Evolutionary conservation across 2,113 vertebrate genomes (phyloP).

Genomic region (Pteronura brasiliensis): DNA sequence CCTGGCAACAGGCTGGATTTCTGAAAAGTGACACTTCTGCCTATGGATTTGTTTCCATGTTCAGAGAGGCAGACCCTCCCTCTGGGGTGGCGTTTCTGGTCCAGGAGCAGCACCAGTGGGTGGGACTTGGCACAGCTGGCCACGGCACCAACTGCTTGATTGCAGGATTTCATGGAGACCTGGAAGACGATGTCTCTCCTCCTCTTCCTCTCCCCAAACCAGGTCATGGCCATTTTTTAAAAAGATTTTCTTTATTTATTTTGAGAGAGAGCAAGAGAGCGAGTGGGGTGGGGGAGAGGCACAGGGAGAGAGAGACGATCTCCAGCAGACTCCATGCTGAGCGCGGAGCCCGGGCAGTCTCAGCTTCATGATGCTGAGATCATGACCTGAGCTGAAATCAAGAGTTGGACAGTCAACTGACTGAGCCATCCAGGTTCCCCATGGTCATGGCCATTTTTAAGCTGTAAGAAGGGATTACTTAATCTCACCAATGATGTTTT

Average conservation of each 20-base stretch:
- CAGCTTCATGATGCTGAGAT: neutral
- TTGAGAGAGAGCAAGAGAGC: neutral
- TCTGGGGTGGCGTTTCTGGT: neutral
- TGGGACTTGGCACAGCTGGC: rapidly evolving
- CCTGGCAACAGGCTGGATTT: neutral
- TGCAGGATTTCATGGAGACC: neutral
- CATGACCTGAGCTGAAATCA: neutral
- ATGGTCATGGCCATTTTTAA: neutral
- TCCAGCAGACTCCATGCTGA: neutral
- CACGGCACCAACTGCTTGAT: neutral
- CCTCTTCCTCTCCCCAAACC: neutral
- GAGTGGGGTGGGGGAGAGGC: neutral
- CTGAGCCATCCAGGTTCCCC: neutral
- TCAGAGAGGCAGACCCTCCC: neutral
- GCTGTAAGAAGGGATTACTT: neutral
- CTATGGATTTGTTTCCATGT: neutral
- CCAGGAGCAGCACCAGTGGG: neutral
- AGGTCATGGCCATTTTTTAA: neutral
- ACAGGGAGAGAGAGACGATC: neutral
- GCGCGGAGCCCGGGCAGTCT: neutral
- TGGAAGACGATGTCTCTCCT: neutral
- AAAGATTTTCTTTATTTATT: neutral
- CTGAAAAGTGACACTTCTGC: neutral
- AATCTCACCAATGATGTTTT: neutral
- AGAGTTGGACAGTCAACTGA: neutral